Base-by-base conservation (phyloP, 2,113 vertebrate species). In the Hydrolagus affinis region DNA sequence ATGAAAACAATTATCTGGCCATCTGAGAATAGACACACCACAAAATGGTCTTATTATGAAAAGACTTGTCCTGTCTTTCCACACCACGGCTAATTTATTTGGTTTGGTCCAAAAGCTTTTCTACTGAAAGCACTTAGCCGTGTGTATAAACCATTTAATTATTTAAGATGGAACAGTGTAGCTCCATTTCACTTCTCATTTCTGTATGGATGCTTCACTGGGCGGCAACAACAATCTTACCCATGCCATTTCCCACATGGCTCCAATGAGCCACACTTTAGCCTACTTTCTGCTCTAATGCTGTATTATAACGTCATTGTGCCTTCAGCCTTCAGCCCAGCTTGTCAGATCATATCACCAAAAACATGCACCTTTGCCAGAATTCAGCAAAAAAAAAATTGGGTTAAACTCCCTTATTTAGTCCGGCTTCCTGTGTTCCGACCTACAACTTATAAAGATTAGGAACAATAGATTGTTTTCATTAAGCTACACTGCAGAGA, bases 261-360 rank as follows among this genome's bases (percentile, higher is more conserved):
- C 19, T 76, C 59, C 19, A 57, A 59, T 59, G 32, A n/a, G 2
- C 11, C 28, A 80, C 30, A 15, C 28, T 64, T 80, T 25, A 28
- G 23, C 15, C 62, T 80, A 64, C 60, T 28, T 17, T 64, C 77
- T 80, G 59, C 15, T 80, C 77, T 23, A 30, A 64, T 11, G 23
- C 8, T 60, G 64, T 86, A 85, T 85, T 77, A 85, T 80, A 83
- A 69, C 23, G 1, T 69, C 21, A 60, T 10, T 85, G 75, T 75
- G 60, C 71, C n/a, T n/a, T n/a, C 89, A 87, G 85, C 44, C 73
- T 86, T 86, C 85, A 86, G 86, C 57, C 74, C 66, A 17, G 19
- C 85, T 86, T 89, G 85, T 88, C 85, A 89, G 74, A 85, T 85
- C 32, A 7, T 23, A 85, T 90, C 87, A 70, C 70, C 83, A 86